A percentile compares a stretch with the other conserved stretches of the same genome.
These are phyloP conservation scores for Torymus tubicola DNA, from an alignment of 2,888 invertebrate genomes.

Conservation along the genomic window DNA sequence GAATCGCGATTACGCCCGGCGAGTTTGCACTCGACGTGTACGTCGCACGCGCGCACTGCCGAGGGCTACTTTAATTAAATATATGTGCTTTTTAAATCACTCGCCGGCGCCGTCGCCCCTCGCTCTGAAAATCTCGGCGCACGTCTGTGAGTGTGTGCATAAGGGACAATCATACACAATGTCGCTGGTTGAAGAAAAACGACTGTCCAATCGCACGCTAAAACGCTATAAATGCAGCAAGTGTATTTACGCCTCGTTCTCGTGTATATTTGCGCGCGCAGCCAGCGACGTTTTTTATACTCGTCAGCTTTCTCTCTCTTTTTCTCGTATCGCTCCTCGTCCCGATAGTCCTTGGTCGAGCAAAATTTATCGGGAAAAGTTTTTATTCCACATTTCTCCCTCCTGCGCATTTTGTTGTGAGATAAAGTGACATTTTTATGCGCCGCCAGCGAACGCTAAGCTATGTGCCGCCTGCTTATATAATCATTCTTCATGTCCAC, in stretches of 20 bases:
- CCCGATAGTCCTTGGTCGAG: background rate
- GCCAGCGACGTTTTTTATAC: constrained; percentile 29
- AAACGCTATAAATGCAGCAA: constrained; percentile 40
- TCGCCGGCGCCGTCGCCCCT: constrained; percentile 32
- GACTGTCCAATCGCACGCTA: constrained; percentile 26
- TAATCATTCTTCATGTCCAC: no score
- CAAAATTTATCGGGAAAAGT: constrained; percentile 27
- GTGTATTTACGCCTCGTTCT: constrained; percentile 20
- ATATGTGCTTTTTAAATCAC: constrained; percentile 62
- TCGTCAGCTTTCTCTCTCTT: background rate
- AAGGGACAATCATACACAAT: constrained; percentile 32
- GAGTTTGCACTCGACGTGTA: constrained; percentile 33
- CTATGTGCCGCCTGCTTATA: no score
- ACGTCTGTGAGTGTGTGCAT: constrained; percentile 9
- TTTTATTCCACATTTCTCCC: background rate
- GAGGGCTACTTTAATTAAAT: constrained; percentile 60
- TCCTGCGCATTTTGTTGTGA: background rate
- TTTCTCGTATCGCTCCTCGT: background rate
- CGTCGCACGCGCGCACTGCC: background rate
- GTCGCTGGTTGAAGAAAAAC: constrained; percentile 12
- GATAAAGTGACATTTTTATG: constrained; percentile 17
- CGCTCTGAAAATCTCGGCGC: constrained; percentile 41
- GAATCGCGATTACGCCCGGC: constrained; percentile 55
- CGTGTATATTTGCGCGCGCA: constrained; percentile 5
- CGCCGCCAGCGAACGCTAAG: background rate